Evolutionary conservation across 1,140 invertebrate genomes (phyloP).

Genomic region (Drosophila lini): DNA sequence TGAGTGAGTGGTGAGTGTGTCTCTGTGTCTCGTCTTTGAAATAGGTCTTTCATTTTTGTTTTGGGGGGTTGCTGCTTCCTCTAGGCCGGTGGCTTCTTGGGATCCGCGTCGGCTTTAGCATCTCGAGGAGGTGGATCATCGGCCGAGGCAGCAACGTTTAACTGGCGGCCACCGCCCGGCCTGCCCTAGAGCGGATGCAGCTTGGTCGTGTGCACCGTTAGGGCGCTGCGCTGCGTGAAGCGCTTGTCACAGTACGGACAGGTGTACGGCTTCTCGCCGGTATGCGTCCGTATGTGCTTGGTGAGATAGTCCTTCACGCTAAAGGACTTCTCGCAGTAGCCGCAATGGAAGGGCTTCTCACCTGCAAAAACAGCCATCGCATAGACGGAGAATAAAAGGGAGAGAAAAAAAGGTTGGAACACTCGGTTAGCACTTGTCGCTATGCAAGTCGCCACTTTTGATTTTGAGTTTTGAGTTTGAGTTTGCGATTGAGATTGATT

Average conservation of each 20-base stretch:
- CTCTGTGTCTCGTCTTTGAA: constrained; percentile 67
- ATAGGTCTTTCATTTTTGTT: constrained; percentile 75
- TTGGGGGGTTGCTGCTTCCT: constrained; percentile 32
- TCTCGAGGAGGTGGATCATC: constrained; percentile 14
- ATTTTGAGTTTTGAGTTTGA: constrained; percentile 12
- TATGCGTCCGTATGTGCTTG: constrained; percentile 84
- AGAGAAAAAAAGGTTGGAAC: constrained; percentile 35
- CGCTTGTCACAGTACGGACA: constrained; percentile 83
- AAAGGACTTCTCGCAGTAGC: constrained; percentile 83
- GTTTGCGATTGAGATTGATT: constrained; percentile 47
- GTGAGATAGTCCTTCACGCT: constrained; percentile 84
- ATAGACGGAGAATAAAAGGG: constrained; percentile 27
- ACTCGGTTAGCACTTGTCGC: constrained; percentile 59
- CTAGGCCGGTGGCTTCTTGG: constrained; percentile 40
- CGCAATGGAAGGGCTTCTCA: constrained; percentile 82
- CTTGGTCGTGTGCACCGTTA: constrained; percentile 83
- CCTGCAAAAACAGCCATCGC: constrained; percentile 57
- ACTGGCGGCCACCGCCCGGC: constrained; percentile 67
- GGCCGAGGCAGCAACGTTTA: constrained; percentile 42
- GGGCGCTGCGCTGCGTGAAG: constrained; percentile 81
- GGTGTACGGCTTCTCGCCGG: constrained; percentile 82
- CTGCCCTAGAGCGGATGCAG: constrained; percentile 84
- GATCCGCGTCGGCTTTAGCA: constrained; percentile 17
- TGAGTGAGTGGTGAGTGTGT: constrained; percentile 28
- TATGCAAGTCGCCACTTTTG: constrained; percentile 24